Percentiles rank a stretch among this genome's conserved stretches.
These are phyloP conservation scores for Saccopteryx leptura DNA, from an alignment of 2,113 vertebrate species.

Conservation along the genomic window DNA sequence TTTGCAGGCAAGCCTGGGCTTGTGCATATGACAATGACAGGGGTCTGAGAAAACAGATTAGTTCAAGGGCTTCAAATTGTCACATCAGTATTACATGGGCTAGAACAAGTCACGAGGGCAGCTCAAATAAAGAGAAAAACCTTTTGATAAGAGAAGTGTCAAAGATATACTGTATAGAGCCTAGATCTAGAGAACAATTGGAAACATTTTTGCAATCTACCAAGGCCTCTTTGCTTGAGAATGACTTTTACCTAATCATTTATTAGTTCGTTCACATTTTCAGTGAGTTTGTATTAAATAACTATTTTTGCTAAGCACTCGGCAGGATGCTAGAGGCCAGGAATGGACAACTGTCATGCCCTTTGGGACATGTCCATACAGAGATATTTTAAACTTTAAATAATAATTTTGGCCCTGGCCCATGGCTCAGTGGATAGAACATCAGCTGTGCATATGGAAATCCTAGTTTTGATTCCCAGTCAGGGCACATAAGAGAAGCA, in stretches of 20 bases:
- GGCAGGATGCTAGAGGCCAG: background rate
- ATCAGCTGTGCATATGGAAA: too few relatives aligned
- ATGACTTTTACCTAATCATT: background rate
- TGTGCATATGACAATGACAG: accelerated
- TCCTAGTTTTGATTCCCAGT: too few relatives aligned
- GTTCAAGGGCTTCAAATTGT: background rate
- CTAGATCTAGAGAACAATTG: accelerated
- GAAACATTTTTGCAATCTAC: too few relatives aligned
- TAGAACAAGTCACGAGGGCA: background rate
- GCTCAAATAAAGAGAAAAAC: background rate
- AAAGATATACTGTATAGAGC: accelerated
- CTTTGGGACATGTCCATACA: background rate
- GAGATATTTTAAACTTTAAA: background rate
- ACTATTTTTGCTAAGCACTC: background rate
- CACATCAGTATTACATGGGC: background rate
- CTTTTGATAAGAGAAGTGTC: background rate
- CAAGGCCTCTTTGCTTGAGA: background rate
- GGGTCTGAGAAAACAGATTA: background rate
- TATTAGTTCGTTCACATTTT: background rate
- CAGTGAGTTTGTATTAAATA: too few relatives aligned
- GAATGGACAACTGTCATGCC: background rate
- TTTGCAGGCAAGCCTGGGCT: background rate
- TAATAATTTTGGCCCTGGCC: background rate
- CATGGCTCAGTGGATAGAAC: too few relatives aligned
- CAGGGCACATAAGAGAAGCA: too few relatives aligned